Conservation (phyloP, 2,113 vertebrate species). For the Prunella himalayana region DNA sequence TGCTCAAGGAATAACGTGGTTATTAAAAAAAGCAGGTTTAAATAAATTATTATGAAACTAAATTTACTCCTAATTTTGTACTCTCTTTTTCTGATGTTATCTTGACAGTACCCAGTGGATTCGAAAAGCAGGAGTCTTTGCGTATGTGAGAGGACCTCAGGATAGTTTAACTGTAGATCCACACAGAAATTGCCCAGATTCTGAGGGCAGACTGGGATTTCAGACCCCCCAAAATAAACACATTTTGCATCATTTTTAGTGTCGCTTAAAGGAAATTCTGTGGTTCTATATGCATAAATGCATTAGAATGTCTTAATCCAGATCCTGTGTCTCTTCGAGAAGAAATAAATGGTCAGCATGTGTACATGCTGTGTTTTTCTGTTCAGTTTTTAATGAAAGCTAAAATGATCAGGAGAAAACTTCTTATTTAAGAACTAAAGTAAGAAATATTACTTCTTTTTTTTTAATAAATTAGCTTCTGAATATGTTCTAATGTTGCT, state of each 20-base stretch:
- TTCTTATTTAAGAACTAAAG: conserved; percentile 47
- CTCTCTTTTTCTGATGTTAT: conserved; percentile 88
- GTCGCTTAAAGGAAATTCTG: conserved; percentile 41
- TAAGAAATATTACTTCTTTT: conserved; percentile 4
- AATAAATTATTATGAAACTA: conserved; percentile 41
- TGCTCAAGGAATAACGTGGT: conserved; percentile 64
- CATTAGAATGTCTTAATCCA: conserved; percentile 53
- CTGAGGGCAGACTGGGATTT: conserved; percentile 79
- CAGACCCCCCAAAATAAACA: conserved; percentile 49
- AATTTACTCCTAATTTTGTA: conserved; percentile 79
- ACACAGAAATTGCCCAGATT: conserved; percentile 77
- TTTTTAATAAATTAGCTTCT: background rate
- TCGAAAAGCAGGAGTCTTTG: conserved; percentile 83
- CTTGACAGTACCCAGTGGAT: conserved; percentile 86
- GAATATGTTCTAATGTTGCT: conserved; percentile 25
- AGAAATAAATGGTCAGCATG: conserved; percentile 54
- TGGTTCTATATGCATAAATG: conserved; percentile 43
- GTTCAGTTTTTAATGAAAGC: conserved; percentile 33
- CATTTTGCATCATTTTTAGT: conserved; percentile 71
- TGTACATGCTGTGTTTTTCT: conserved; percentile 46
- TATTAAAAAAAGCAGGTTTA: conserved; percentile 32
- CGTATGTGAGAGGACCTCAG: conserved; percentile 82
- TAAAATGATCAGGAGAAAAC: conserved; percentile 41
- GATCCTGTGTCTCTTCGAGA: conserved; percentile 64
- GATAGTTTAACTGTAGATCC: conserved; percentile 83